Conservation (phyloP, 2,113 vertebrate species). For the Glaucidium brasilianum region DNA sequence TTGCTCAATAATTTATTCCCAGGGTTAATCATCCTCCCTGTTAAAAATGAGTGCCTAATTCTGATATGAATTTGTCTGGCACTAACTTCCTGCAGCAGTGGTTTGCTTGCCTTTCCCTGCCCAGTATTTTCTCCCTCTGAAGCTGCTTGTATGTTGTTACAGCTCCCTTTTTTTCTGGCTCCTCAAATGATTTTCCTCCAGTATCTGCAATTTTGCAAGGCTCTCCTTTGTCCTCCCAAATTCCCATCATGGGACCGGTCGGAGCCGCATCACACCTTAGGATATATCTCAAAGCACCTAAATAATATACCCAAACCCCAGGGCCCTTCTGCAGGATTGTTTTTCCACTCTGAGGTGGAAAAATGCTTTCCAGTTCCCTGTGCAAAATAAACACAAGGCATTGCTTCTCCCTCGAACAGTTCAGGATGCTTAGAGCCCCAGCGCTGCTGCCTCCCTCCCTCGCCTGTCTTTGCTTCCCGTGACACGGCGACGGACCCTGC, state of each 20-base stretch:
- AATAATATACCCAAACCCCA: not conserved
- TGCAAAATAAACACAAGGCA: not conserved
- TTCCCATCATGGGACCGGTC: not conserved
- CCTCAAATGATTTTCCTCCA: not conserved
- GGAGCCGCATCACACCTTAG: not conserved
- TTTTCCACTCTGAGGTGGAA: not conserved
- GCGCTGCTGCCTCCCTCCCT: not conserved
- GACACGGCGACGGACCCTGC: not conserved
- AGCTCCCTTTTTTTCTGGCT: not conserved
- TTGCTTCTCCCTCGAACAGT: not conserved
- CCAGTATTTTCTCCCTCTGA: not conserved
- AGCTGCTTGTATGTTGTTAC: not conserved
- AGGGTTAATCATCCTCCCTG: not conserved
- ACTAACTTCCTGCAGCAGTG: not conserved
- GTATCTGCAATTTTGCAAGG: not conserved
- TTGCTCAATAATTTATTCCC: not conserved
- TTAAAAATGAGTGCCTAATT: not conserved
- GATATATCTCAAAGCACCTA: not conserved
- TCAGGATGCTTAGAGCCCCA: conserved; percentile 41
- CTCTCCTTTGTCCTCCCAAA: not conserved
- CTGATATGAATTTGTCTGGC: not conserved
- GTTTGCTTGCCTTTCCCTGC: not conserved
- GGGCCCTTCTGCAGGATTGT: not conserved
- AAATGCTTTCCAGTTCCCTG: not conserved
- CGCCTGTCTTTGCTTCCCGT: not conserved